Conservation (phyloP, 1,140 invertebrate genomes). For the Caerostris extrusa region DNA sequence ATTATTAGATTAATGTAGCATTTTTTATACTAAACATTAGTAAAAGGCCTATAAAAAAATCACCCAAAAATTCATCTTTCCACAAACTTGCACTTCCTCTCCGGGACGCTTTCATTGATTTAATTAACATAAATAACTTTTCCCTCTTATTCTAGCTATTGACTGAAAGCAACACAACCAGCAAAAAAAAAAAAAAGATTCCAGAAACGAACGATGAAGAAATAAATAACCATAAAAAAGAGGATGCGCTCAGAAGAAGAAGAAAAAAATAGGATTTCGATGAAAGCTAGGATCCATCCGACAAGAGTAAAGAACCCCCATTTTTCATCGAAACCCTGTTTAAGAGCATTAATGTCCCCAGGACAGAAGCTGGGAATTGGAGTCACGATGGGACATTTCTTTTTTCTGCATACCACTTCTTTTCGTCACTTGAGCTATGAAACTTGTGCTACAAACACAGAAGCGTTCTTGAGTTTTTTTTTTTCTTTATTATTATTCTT, state of each 20-base stretch:
- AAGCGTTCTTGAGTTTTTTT: neutral
- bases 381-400: constrained; percentile 45
- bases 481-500: constrained; percentile 25
- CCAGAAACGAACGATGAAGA: neutral
- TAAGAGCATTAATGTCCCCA: constrained; percentile 69
- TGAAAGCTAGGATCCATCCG: constrained; percentile 42
- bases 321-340: constrained; percentile 71
- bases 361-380: constrained; percentile 26
- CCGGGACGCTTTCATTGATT: neutral
- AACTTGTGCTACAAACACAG: constrained; percentile 33
- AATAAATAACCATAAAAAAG: constrained; percentile 22
- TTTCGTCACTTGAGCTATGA: constrained; percentile 32
- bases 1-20: too few relatives aligned
- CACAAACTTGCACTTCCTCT: neutral
- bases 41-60: too few relatives aligned
- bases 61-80: neutral
- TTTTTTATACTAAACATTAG: too few relatives aligned
- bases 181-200: neutral
- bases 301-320: constrained; percentile 63
- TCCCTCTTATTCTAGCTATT: neutral
- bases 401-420: neutral
- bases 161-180: neutral
- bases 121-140: constrained; percentile 44
- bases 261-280: neutral
- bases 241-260: neutral